Percentiles rank a stretch among this genome's conserved stretches.
Conservation (phyloP, 2,113 vertebrate species). For the Myiozetetes cayanensis region DNA sequence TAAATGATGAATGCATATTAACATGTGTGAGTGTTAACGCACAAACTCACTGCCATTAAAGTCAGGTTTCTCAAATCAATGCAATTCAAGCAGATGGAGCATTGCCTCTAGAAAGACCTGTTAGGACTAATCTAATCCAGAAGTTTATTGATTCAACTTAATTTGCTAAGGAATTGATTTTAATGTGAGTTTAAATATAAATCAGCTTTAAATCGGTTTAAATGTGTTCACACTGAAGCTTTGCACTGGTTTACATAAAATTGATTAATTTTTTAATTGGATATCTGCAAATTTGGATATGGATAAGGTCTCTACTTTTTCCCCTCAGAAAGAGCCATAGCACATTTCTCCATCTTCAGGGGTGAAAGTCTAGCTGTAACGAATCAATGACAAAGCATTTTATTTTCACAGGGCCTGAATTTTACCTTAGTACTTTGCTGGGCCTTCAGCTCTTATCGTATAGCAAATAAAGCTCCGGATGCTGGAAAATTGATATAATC, state of each 20-base stretch:
- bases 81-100: not conserved
- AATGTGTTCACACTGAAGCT: not conserved
- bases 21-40: not conserved
- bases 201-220: not conserved
- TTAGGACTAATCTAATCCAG: slow-evolving; percentile 30
- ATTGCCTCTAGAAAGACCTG: not conserved
- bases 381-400: not conserved
- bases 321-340: not conserved
- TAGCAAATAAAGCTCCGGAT: not conserved
- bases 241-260: not conserved
- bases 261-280: not conserved
- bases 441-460: not conserved
- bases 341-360: not conserved
- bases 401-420: not conserved
- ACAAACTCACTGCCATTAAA: not conserved
- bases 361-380: not conserved
- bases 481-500: not conserved
- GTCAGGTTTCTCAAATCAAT: not conserved
- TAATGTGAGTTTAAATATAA: not conserved
- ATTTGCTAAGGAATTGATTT: slow-evolving; percentile 19
- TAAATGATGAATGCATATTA: not conserved
- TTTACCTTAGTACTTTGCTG: not conserved
- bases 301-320: not conserved
- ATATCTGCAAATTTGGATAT: not conserved
- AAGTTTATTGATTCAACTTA: slow-evolving; percentile 13